These are phyloP conservation scores for Pogonocherus hispidulus DNA, from an alignment of 2,888 invertebrate species.

Conservation along the genomic window DNA sequence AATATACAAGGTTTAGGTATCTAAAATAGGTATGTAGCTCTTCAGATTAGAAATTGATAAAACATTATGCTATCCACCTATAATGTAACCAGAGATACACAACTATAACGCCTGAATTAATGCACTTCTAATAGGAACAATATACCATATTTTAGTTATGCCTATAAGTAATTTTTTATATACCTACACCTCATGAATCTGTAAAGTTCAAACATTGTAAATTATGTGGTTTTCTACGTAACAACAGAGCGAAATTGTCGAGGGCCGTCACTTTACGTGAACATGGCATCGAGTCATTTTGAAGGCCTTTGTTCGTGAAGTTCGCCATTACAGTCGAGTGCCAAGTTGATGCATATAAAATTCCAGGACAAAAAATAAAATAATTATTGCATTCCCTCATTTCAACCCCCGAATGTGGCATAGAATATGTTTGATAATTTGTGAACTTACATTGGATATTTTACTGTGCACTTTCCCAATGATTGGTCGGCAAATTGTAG, in stretches of 20 bases:
- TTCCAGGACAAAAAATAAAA: slow-evolving; percentile 49
- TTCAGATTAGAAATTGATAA: too few relatives aligned
- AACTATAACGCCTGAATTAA: too few relatives aligned
- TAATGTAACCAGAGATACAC: too few relatives aligned
- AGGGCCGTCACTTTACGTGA: background rate
- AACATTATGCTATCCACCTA: too few relatives aligned
- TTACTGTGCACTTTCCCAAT: slow-evolving; percentile 84
- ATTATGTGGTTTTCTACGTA: too few relatives aligned
- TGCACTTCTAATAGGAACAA: too few relatives aligned
- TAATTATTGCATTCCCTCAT: slow-evolving; percentile 60
- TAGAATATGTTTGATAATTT: slow-evolving; percentile 75
- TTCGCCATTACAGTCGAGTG: slow-evolving; percentile 39
- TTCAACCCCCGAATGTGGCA: slow-evolving; percentile 62
- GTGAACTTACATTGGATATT: slow-evolving; percentile 83
- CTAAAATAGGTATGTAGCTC: too few relatives aligned
- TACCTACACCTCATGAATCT: too few relatives aligned
- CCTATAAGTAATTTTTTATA: too few relatives aligned
- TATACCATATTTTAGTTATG: too few relatives aligned
- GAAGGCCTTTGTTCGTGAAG: slow-evolving; percentile 44
- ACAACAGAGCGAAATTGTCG: background rate
- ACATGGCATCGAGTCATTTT: slow-evolving; percentile 23
- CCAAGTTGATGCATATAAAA: background rate
- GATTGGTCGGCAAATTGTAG: slow-evolving; percentile 91
- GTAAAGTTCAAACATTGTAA: too few relatives aligned
- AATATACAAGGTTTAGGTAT: too few relatives aligned